These are phyloP conservation scores for Tursiops truncatus DNA, from an alignment of 2,113 vertebrate species.

Conservation along the genomic window DNA sequence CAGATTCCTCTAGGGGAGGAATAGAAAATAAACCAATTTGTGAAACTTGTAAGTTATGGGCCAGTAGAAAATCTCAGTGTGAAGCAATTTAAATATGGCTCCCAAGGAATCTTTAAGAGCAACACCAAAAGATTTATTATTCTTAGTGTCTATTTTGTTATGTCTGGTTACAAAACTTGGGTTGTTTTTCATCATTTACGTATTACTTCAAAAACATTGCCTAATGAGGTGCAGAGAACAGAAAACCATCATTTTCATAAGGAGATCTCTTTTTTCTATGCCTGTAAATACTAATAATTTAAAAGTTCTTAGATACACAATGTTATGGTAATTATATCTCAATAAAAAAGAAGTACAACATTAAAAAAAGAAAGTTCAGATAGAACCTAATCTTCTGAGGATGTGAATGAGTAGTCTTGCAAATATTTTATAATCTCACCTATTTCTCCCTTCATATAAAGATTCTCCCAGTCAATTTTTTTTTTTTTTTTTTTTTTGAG, in stretches of 20 bases:
- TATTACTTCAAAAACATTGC: conserved; percentile 3
- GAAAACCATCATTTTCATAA: neutral
- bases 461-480: neutral
- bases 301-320: neutral
- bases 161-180: neutral
- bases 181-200: neutral
- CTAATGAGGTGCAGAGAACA: neutral
- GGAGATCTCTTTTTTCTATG: neutral
- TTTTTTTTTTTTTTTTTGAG: too few species aligned
- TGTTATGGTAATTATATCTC: neutral
- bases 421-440: neutral
- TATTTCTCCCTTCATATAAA: neutral
- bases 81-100: conserved; percentile 42
- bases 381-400: neutral
- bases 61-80: neutral
- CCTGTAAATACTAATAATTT: neutral
- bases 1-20: conserved; percentile 18
- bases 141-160: conserved; percentile 27
- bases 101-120: conserved; percentile 2
- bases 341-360: neutral
- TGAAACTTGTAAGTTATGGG: conserved; percentile 34
- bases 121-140: neutral
- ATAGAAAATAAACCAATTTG: conserved; percentile 38
- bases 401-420: neutral
- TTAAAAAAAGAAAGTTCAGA: neutral